Evolutionary conservation across 2,888 invertebrate species (phyloP), one percentile per base, ranked within the genome.

Genomic region (Liodrosophila aerea): DNA sequence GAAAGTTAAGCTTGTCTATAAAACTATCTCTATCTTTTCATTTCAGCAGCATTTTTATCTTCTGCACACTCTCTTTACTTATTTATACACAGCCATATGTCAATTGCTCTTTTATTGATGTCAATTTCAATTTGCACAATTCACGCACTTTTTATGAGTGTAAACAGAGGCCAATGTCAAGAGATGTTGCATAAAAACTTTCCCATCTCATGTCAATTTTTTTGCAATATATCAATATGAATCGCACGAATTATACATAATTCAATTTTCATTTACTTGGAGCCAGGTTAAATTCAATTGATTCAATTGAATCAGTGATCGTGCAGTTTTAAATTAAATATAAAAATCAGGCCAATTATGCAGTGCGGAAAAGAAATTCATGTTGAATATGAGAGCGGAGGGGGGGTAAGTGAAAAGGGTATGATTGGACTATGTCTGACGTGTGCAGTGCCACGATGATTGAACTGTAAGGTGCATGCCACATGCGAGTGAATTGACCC

Each of bases 171-270:
- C 30, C 30, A 30, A 30, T n/a, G 22, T 5, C 22, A 22, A 22
- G 3, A 22, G 22, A 22, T 22, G 22, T 4, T 22, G 5, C 5
- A 2, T 2, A 22, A 5, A 2, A 29, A 44, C 27, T 68, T 73
- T 76, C 71, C 62, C 80, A 47, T 51, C 60, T 60, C 60, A 71
- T 71, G 76, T 80, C 56, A 60, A 76, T 76, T 71, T 64, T 76
- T 71, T 64, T 73, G 65, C 83, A 67, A 83, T 78, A 80, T 73
- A 68, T 78, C 78, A 78, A 69, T 80, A 78, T 78, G 76, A 78
- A 78, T 70, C 70, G 56, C 37, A 46, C 43, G 36, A 4, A 2
- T 22, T 2, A 22, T 2, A 75, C 59, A 75, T 74, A 75, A 74
- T 75, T 75, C 52, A 74, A 74, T 62, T 66, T 61, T 45, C 59